Evolutionary conservation across 2,888 invertebrate species (phyloP).

Genomic region (Koerneria pararmatus): DNA sequence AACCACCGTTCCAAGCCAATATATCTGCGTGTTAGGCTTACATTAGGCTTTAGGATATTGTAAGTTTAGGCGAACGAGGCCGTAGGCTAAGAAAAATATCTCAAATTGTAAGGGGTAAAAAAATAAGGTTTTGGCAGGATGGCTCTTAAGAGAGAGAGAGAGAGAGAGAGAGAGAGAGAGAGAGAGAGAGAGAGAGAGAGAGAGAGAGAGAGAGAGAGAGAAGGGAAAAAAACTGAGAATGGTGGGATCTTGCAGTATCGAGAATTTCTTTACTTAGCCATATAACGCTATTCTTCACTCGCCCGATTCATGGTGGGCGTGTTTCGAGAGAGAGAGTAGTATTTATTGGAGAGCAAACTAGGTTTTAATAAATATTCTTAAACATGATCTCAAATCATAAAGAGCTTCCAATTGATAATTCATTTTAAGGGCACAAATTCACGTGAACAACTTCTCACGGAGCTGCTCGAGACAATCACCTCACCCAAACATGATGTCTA

Average conservation of each 20-base stretch:
- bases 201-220: slow-evolving; percentile 7
- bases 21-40: not conserved
- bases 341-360: no score
- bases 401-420: no score
- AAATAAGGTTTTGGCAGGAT: not conserved
- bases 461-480: slow-evolving; percentile 53
- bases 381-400: no score
- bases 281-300: no score
- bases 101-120: no score
- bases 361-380: no score
- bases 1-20: not conserved
- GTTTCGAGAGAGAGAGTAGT: no score
- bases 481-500: slow-evolving; percentile 40
- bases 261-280: no score
- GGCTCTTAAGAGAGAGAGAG: not conserved
- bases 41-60: not conserved
- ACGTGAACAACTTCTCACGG: slow-evolving; percentile 50
- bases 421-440: slow-evolving; percentile 43
- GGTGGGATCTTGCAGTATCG: no score
- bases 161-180: slow-evolving; percentile 2
- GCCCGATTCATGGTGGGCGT: no score
- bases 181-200: slow-evolving; percentile 8
- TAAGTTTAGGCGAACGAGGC: not conserved
- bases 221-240: not conserved
- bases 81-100: no score